Percentiles rank a stretch among this genome's conserved stretches.
phyloP scores from a whole-genome alignment of 2,888 invertebrate genomes.

The Trissolcus japonicus region DNA sequence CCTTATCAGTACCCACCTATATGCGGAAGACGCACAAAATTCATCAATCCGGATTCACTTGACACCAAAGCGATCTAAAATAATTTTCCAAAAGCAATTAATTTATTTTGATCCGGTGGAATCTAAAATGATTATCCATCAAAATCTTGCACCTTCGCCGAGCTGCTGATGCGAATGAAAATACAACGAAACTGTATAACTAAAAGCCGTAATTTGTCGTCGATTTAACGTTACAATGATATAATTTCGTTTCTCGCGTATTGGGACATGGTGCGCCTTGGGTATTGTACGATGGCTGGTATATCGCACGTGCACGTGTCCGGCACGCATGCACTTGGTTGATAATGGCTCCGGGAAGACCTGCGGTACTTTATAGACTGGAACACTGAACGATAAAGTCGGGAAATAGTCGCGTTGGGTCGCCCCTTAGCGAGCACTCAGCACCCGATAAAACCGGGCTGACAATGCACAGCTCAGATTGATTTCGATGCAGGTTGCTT shows the following conservation, averaged over 20 bases:
- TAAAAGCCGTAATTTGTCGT: constrained; percentile 16
- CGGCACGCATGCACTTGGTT: constrained; percentile 55
- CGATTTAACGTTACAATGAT: constrained; percentile 31
- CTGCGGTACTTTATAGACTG: constrained; percentile 55
- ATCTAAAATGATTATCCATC: not conserved
- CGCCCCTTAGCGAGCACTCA: constrained; percentile 31
- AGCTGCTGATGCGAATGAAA: too few species aligned
- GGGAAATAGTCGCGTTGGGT: constrained; percentile 45
- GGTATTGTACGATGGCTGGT: constrained; percentile 43
- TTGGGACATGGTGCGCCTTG: constrained; percentile 30
- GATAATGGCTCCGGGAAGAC: constrained; percentile 51
- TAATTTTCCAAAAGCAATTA: not conserved
- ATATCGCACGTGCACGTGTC: constrained; percentile 55
- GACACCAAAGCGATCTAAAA: not conserved
- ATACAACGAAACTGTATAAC: too few species aligned
- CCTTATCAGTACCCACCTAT: constrained; percentile 15
- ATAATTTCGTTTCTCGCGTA: constrained; percentile 46
- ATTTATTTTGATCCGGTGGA: not conserved
- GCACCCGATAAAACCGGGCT: constrained; percentile 41
- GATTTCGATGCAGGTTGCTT: constrained; percentile 56
- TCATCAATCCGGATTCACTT: too few species aligned
- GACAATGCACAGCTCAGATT: constrained; percentile 54
- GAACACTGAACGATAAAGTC: constrained; percentile 49
- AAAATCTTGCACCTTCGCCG: too few species aligned
- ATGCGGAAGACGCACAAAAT: not conserved